A percentile compares a stretch with the other conserved stretches of the same genome.
Conservation (phyloP, 2,888 invertebrate species). For the Sphecodes monilicornis region DNA sequence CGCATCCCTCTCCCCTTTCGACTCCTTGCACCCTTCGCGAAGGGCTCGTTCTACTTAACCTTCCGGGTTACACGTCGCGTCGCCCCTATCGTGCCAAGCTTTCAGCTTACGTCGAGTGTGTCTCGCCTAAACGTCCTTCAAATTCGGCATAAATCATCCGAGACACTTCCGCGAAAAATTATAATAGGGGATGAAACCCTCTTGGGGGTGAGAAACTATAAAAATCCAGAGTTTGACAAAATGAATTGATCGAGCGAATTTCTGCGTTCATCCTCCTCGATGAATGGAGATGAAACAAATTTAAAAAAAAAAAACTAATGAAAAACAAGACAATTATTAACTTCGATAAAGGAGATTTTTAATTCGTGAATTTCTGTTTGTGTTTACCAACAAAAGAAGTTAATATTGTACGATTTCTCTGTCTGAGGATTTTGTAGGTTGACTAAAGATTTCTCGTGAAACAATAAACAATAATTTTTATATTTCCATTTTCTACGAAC, state of each 20-base stretch:
- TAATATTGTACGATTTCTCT: too few relatives aligned
- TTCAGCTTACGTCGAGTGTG: constrained; percentile 34
- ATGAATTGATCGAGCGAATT: background rate
- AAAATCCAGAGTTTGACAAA: background rate
- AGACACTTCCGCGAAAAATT: background rate
- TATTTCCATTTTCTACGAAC: background rate
- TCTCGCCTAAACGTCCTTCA: background rate
- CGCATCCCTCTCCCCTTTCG: background rate
- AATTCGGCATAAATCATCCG: constrained; percentile 5
- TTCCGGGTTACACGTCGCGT: constrained; percentile 40
- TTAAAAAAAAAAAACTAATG: background rate
- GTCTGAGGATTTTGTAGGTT: too few relatives aligned
- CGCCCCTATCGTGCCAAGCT: constrained; percentile 19
- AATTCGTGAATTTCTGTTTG: too few relatives aligned
- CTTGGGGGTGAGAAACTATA: too few relatives aligned
- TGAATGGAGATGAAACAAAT: background rate
- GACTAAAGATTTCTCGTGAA: too few relatives aligned
- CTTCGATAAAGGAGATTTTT: too few relatives aligned
- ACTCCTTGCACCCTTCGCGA: background rate
- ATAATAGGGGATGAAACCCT: background rate
- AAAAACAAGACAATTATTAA: background rate
- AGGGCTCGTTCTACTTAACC: constrained; percentile 54
- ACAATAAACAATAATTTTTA: background rate
- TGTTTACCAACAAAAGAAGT: too few relatives aligned
- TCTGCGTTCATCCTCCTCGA: background rate